Base-by-base conservation (phyloP, 2,888 invertebrate genomes). In the Eulithis testata region DNA sequence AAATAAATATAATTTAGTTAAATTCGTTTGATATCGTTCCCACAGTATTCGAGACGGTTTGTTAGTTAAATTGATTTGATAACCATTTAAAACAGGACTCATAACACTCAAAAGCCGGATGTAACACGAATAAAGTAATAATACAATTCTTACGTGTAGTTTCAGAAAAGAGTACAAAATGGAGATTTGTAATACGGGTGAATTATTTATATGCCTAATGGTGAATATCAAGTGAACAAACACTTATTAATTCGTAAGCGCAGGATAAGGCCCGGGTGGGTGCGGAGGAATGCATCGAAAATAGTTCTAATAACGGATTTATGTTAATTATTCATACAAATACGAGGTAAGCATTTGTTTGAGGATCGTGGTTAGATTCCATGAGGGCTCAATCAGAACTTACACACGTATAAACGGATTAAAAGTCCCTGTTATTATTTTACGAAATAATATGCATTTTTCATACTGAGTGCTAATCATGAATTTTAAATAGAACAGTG, bases 31-130 rank as follows among this genome's bases (percentile, higher is more conserved):
- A 60, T 69, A 67, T 75, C 54, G 68, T 81, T 80, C 78, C 74
- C 80, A 81, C 79, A 76, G 73, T 74, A 76, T 78, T 72, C 72
- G 77, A 70, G 71, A 69, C 70, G 71, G 76, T 77, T 77, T 78
- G 78, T 78, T 74, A 75, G 72, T 73, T 68, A 75, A 79, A 81
- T 80, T 75, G 74, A 69, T 73, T 75, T 74, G 69, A 79, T 73
- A 74, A 74, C 74, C 76, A 74, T 76, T 69, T 75, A 72, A 78
- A 78, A 72, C 69, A 74, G 69, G 68, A 74, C 53, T 71, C 68
- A 58, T 52, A 54, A 68, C 63, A 67, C 66, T 68, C 68, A 60
- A 71, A 72, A 71, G 12, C 60, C 68, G 66, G 69, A 68, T 45
- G 68, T 73, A 50, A 61, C 62, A 73, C 68, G 55, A 67, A 70